These are phyloP conservation scores for Grantiella picta DNA, from an alignment of 2,113 vertebrate species.

Conservation along the genomic window DNA sequence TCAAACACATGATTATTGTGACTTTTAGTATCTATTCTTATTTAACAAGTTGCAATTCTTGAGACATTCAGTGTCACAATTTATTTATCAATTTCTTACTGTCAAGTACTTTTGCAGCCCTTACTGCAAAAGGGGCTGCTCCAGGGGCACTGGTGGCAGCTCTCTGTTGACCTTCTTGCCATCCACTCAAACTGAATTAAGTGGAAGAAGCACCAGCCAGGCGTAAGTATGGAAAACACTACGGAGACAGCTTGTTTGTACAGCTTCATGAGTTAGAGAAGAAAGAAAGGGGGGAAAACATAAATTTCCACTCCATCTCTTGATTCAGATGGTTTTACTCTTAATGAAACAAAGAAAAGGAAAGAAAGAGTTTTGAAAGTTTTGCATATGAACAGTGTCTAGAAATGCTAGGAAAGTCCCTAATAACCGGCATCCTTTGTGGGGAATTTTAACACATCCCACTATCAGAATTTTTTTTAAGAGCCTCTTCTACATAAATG, in stretches of 20 bases:
- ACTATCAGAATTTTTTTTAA: slow-evolving; percentile 14
- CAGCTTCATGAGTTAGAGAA: neutral
- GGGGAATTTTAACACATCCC: slow-evolving; percentile 42
- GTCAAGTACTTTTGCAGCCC: neutral
- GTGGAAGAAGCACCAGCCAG: neutral
- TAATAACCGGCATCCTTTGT: neutral
- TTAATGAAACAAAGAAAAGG: neutral
- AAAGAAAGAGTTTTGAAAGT: neutral
- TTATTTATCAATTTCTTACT: neutral
- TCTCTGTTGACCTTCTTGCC: neutral
- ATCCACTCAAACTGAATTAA: neutral
- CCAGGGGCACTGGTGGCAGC: neutral
- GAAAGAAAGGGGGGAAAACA: neutral
- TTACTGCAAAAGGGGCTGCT: neutral
- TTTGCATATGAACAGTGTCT: slow-evolving; percentile 17
- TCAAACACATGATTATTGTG: neutral
- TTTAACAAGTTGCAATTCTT: neutral
- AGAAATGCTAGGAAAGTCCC: slow-evolving; percentile 57
- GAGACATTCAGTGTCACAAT: neutral
- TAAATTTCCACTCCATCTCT: neutral
- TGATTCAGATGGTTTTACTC: neutral
- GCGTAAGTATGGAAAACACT: neutral
- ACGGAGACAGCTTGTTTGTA: rapidly evolving
- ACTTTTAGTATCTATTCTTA: neutral
- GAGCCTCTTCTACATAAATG: neutral